Base-by-base conservation (phyloP, 2,113 vertebrate genomes). In the Nycticebus coucang region DNA sequence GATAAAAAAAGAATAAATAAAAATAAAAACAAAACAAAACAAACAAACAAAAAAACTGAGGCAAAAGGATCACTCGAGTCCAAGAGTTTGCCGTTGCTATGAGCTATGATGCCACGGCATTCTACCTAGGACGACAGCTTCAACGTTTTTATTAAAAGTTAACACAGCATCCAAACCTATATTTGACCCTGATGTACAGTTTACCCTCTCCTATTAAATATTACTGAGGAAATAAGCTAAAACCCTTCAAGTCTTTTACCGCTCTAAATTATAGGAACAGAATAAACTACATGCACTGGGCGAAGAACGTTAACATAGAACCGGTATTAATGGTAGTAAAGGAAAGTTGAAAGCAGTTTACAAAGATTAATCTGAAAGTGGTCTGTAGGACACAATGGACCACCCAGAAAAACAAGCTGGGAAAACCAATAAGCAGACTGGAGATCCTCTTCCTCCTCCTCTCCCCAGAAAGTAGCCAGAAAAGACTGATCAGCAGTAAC, bases 321-420 rank as follows among this genome's bases (percentile, higher is more conserved):
- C 35, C 72, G 59, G 5, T 30, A 55, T 19, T 24, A 41, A 60
- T 0, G 2, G 12, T 2, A 8, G 50, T 1, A 12, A 24, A 64
- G 68, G 74, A 33, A 35, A 33, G 85, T 4, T 30, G 82, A 55
- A 45, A 53, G 45, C 26, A 35, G 72, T 14, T 33, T 14, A 69
- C 53, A n/a, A 69, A 60, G 37, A 57, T 37, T 57, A 17, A 81
- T 64, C 82, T 45, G 19, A 77, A 41, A 41, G 41, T 0, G 12
- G 62, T 37, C 4, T 37, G 21, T 15, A 35, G 69, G 85, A 79
- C 13, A 18, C 37, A 14, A 22, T 0, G 41, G 30, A 4, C 0
- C 7, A 21, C 0, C 5, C 13, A 60, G 77, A 86, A 75, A 26
- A 33, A 14, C 1, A 0, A 53, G 64, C 9, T 0, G 5, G 14